phyloP scores from a whole-genome alignment of 2,888 invertebrate species.

The Harpalus rufipes region DNA sequence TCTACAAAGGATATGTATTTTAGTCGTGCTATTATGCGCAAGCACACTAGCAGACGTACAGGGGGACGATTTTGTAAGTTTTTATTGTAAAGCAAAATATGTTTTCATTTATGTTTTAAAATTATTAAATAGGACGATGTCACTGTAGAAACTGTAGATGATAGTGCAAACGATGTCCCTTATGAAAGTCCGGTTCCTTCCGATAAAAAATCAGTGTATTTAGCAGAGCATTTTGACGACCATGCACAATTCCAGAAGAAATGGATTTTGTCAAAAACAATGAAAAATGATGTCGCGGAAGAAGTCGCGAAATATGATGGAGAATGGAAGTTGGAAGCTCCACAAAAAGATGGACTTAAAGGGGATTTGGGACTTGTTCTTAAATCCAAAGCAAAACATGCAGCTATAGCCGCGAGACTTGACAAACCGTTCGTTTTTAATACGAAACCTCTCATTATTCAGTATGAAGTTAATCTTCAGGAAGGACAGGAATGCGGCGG shows the following conservation, averaged over 20 bases:
- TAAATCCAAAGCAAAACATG: slow-evolving; percentile 97
- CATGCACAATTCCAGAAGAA: slow-evolving; percentile 83
- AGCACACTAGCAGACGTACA: slow-evolving; percentile 26
- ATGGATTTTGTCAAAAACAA: slow-evolving; percentile 94
- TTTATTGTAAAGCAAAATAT: slow-evolving; percentile 3
- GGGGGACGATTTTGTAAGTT: slow-evolving; percentile 59
- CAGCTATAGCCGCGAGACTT: slow-evolving; percentile 92
- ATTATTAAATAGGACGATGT: slow-evolving; percentile 47
- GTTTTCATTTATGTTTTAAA: slow-evolving; percentile 10
- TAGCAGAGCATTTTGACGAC: slow-evolving; percentile 94
- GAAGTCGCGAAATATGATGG: slow-evolving; percentile 97
- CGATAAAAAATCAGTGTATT: slow-evolving; percentile 82
- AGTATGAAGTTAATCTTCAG: slow-evolving; percentile 96
- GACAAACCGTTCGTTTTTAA: slow-evolving; percentile 90
- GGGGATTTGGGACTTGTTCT: slow-evolving; percentile 93
- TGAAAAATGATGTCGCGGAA: slow-evolving; percentile 92
- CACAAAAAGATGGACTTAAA: slow-evolving; percentile 83
- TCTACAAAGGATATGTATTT: slow-evolving; percentile 62
- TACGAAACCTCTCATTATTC: slow-evolving; percentile 91
- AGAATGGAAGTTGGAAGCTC: slow-evolving; percentile 86
- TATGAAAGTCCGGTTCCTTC: slow-evolving; percentile 86
- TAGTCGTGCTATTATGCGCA: slow-evolving; percentile 61
- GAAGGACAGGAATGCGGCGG: slow-evolving; percentile 99
- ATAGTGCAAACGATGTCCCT: slow-evolving; percentile 77
- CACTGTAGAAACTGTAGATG: slow-evolving; percentile 71